These are phyloP conservation scores for Hirundichthys speculiger DNA, from an alignment of 2,113 vertebrate species.

Conservation along the genomic window DNA sequence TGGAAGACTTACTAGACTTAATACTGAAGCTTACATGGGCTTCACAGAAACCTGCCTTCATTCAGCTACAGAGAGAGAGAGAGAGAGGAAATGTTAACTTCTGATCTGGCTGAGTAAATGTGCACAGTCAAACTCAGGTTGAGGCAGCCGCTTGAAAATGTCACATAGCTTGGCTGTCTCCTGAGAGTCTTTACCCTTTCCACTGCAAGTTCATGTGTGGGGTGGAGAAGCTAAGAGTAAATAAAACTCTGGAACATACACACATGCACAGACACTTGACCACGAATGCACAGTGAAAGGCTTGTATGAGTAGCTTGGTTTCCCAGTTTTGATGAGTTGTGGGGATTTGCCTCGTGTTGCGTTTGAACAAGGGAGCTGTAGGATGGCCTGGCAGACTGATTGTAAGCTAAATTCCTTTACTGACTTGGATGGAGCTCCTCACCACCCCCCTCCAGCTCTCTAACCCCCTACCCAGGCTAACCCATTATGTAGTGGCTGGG, in stretches of 20 bases:
- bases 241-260: slow-evolving; percentile 48
- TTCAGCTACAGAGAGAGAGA: slow-evolving; percentile 30
- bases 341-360: slow-evolving; percentile 53
- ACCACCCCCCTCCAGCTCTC: slow-evolving; percentile 10
- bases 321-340: slow-evolving; percentile 50
- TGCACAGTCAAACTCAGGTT: slow-evolving; percentile 48
- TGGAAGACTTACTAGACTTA: slow-evolving; percentile 70
- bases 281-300: slow-evolving; percentile 49
- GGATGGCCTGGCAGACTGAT: slow-evolving; percentile 57
- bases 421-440: slow-evolving; percentile 61
- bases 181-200: slow-evolving; percentile 70
- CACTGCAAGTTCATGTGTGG: slow-evolving; percentile 64
- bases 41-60: slow-evolving; percentile 58
- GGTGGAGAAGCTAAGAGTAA: slow-evolving; percentile 59
- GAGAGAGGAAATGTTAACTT: slow-evolving; percentile 28
- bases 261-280: slow-evolving; percentile 4
- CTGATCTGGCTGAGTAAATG: slow-evolving; percentile 40
- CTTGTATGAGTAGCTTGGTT: slow-evolving; percentile 30
- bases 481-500: slow-evolving; percentile 65
- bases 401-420: slow-evolving; percentile 76
- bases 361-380: slow-evolving; percentile 48
- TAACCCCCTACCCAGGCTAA: slow-evolving; percentile 51
- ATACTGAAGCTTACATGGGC: slow-evolving; percentile 58
- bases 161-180: slow-evolving; percentile 75
- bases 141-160: slow-evolving; percentile 72